These are phyloP conservation scores for Lordiphosa fenestrarum DNA, from an alignment of 2,888 invertebrate species.

Conservation along the genomic window DNA sequence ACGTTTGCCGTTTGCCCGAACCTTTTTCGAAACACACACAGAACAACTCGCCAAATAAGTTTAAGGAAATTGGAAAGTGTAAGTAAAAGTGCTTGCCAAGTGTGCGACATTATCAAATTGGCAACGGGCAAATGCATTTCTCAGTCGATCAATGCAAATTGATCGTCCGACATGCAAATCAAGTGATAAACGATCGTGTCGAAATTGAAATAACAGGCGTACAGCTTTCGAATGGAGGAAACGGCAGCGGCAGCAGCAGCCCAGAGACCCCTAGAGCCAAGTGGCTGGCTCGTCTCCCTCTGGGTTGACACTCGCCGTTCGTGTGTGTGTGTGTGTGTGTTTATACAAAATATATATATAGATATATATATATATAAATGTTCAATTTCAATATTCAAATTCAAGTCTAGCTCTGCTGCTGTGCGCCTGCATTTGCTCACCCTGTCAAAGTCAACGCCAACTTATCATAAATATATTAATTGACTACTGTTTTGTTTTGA, in stretches of 20 bases:
- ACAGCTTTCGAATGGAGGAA: slow-evolving; percentile 58
- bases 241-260: slow-evolving; percentile 15
- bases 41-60: slow-evolving; percentile 15
- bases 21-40: slow-evolving; percentile 5
- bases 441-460: slow-evolving; percentile 13
- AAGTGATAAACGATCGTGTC: slow-evolving; percentile 77
- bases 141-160: slow-evolving; percentile 7
- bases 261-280: slow-evolving; percentile 30
- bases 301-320: slow-evolving; percentile 32
- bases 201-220: slow-evolving; percentile 75
- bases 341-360: slow-evolving; percentile 70
- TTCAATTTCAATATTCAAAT: too few species aligned
- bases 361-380: slow-evolving; percentile 33
- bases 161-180: slow-evolving; percentile 63
- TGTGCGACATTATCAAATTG: slow-evolving; percentile 60
- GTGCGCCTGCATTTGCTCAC: slow-evolving; percentile 54
- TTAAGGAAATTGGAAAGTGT: slow-evolving; percentile 57
- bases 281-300: slow-evolving; percentile 54
- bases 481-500: slow-evolving; percentile 35
- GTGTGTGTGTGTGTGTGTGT: slow-evolving; percentile 29
- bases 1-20: slow-evolving; percentile 12
- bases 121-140: slow-evolving; percentile 25
- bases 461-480: slow-evolving; percentile 19
- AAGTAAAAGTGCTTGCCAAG: slow-evolving; percentile 61
- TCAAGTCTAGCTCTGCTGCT: slow-evolving; percentile 45